phyloP scores from a whole-genome alignment of 2,888 invertebrate genomes.

The Prionchulus punctatus region DNA sequence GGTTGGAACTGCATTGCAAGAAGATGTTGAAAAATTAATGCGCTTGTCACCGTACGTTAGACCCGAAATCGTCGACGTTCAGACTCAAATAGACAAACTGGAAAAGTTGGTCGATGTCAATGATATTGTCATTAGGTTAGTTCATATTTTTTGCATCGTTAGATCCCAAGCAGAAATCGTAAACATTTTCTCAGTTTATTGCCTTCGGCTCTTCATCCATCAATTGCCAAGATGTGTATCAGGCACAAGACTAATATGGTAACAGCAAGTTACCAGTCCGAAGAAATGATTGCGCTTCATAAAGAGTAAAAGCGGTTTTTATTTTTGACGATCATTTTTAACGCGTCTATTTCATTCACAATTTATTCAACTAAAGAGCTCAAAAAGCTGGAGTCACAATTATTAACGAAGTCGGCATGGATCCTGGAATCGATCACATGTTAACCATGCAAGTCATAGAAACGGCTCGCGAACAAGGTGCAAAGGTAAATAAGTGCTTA shows the following conservation, averaged over 20 bases:
- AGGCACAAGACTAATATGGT: constrained; percentile 74
- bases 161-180: not conserved
- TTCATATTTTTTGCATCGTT: constrained; percentile 44
- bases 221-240: constrained; percentile 68
- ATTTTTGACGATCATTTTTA: too few relatives aligned
- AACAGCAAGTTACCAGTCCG: constrained; percentile 82
- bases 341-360: too few relatives aligned
- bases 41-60: constrained; percentile 50
- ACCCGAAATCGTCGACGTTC: constrained; percentile 63
- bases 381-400: constrained; percentile 73
- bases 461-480: constrained; percentile 61
- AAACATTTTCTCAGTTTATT: constrained; percentile 51
- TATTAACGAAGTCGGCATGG: constrained; percentile 87
- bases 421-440: constrained; percentile 96
- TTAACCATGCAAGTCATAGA: constrained; percentile 92
- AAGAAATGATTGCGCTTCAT: constrained; percentile 61
- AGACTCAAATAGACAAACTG: constrained; percentile 51
- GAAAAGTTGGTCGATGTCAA: not conserved
- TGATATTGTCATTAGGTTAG: constrained; percentile 26
- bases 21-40: constrained; percentile 70
- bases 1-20: constrained; percentile 51
- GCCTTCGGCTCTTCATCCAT: constrained; percentile 72
- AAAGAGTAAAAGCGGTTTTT: constrained; percentile 48
- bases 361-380: constrained; percentile 50
- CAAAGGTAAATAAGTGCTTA: constrained; percentile 41